Evolutionary conservation across 2,113 vertebrate genomes (phyloP).

Genomic region (Brachyhypopomus occidentalis): DNA sequence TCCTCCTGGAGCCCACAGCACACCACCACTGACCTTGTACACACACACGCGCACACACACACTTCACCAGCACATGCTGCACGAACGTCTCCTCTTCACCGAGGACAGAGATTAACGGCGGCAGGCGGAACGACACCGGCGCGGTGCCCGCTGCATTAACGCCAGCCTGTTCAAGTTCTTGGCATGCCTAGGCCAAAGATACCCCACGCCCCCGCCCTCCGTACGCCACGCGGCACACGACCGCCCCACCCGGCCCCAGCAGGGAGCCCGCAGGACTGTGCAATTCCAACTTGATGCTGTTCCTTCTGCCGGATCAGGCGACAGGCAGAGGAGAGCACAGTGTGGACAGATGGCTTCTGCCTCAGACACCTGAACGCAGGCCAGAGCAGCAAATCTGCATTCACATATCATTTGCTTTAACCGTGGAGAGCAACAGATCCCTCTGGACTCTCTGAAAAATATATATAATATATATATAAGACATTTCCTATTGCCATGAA

Average conservation of each 20-base stretch:
- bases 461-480: too few species aligned
- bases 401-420: conserved; percentile 36
- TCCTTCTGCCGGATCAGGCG: conserved; percentile 16
- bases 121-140: not conserved
- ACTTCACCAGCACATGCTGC: conserved; percentile 4
- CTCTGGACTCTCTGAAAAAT: conserved; percentile 17
- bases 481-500: not conserved
- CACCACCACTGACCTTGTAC: conserved; percentile 29
- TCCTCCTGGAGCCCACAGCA: conserved; percentile 23
- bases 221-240: not conserved
- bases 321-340: not conserved
- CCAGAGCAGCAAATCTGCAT: conserved; percentile 31
- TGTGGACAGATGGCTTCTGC: conserved; percentile 48
- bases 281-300: not conserved
- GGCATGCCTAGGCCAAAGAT: conserved; percentile 31
- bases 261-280: not conserved
- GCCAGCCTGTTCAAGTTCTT: conserved; percentile 14
- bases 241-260: not conserved
- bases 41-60: conserved; percentile 20
- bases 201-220: not conserved
- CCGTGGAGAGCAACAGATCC: conserved; percentile 30
- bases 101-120: conserved; percentile 33
- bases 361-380: conserved; percentile 40
- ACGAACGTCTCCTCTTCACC: conserved; percentile 20
- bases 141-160: conserved; percentile 36